Evolutionary conservation across 2,113 vertebrate genomes (phyloP).

Genomic region (Mesoclemmys tuberculata): DNA sequence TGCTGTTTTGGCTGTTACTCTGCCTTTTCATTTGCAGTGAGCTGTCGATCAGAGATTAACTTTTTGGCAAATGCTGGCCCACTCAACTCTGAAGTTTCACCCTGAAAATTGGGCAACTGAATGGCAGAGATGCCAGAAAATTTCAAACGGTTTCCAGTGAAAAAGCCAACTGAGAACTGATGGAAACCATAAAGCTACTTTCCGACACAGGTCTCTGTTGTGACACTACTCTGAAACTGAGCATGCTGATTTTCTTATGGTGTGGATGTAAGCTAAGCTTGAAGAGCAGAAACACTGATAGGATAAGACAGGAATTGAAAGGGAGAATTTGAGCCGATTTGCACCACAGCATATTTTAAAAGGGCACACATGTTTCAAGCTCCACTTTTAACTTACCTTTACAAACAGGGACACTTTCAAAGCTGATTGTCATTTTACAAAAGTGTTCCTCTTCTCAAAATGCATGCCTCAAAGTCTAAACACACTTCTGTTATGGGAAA

Average conservation of each 20-base stretch:
- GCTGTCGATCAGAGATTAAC: accelerated
- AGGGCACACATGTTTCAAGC: accelerated
- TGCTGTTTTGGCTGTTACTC: neutral
- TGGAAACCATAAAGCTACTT: neutral
- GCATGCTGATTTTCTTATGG: neutral
- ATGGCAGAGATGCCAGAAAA: neutral
- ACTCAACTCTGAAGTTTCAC: neutral
- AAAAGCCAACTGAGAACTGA: neutral
- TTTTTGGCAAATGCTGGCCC: neutral
- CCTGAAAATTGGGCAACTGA: neutral
- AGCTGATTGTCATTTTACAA: accelerated
- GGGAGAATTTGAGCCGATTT: neutral
- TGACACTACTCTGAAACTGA: neutral
- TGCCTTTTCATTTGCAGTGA: neutral
- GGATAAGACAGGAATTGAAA: neutral
- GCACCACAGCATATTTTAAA: neutral
- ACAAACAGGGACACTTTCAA: neutral
- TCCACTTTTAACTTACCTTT: accelerated
- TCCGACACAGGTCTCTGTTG: neutral
- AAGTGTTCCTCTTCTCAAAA: neutral
- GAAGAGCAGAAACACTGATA: neutral
- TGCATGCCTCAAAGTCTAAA: neutral
- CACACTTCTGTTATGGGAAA: neutral
- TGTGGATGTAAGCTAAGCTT: neutral
- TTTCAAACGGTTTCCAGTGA: neutral